phyloP scores from a whole-genome alignment of 2,888 invertebrate species.

The Priocnemis perturbator region DNA sequence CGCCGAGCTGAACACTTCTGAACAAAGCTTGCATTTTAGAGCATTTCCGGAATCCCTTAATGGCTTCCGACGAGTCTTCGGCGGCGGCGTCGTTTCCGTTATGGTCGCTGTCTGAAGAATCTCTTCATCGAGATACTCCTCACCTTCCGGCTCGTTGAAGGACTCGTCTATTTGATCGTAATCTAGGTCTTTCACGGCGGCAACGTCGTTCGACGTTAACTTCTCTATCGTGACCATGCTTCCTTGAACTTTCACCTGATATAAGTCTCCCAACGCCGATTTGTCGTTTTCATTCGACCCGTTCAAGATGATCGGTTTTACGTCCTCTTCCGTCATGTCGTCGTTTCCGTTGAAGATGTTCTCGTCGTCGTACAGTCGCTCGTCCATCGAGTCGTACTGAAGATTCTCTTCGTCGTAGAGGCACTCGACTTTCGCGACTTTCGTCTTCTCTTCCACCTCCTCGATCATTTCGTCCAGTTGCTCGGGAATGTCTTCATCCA shows the following conservation, averaged over 20 bases:
- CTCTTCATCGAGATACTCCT: conserved; percentile 50
- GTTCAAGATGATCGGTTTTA: conserved; percentile 55
- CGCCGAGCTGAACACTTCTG: conserved; percentile 65
- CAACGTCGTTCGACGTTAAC: conserved; percentile 32
- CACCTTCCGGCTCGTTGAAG: conserved; percentile 27
- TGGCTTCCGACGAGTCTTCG: conserved; percentile 25
- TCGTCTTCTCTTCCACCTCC: conserved; percentile 38
- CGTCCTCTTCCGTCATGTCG: conserved; percentile 37
- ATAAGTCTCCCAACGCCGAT: conserved; percentile 54
- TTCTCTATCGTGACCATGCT: conserved; percentile 65
- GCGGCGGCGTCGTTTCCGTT: conserved; percentile 12
- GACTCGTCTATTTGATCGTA: conserved; percentile 33
- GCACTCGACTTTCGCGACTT: conserved; percentile 41
- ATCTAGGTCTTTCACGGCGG: conserved; percentile 5
- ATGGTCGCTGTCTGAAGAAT: conserved; percentile 27
- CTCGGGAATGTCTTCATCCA: conserved; percentile 57
- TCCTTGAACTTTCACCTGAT: conserved; percentile 67
- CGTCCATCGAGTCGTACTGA: conserved; percentile 44
- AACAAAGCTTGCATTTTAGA: conserved; percentile 68
- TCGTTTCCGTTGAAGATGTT: conserved; percentile 32
- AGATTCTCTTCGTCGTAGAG: conserved; percentile 35
- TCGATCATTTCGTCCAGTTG: conserved; percentile 37
- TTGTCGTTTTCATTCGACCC: conserved; percentile 34
- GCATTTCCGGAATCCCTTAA: conserved; percentile 30
- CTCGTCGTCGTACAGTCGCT: conserved; percentile 42